Base-by-base conservation (phyloP, 1,140 invertebrate species). In the Amyelois transitella region DNA sequence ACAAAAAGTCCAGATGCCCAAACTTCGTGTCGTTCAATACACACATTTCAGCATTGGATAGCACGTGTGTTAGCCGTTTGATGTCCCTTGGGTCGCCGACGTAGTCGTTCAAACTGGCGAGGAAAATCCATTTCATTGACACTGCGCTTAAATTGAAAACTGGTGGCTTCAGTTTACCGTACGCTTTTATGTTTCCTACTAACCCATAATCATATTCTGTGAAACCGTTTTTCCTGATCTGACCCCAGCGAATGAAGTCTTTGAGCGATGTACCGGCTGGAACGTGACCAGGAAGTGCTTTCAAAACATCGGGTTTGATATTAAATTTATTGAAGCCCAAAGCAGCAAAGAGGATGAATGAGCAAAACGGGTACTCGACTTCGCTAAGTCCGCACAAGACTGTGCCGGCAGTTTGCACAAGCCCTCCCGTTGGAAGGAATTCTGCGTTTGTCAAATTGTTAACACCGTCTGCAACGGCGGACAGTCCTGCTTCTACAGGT, bases 211-310 rank as follows among this genome's bases (percentile, higher is more conserved):
- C 67, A 19, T 58, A 61, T 51, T 69, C 51, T 0, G 48, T 12
- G 45, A 72, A 66, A 53, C 90, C 89, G 44, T 88, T 88, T 57
- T 82, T 88, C 18, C 89, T 75, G 32, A 88, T 86, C 71, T 93
- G 92, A 0, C 88, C 89, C 64, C 89, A 92, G 60, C 92, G 91
- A 6, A 92, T 69, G 7, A 96, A 74, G 72, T 94, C 93, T 69
- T 91, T 90, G 0, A 90, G 87, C 0, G 94, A 94, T 10, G 93
- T 91, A 18, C 94, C 94, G 8, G 93, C 91, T 12, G 94, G 94
- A 19, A 90, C 88, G 69, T 95, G 93, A 1, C 90, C 88, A 14
- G 92, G 70, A 58, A 94, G 92, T 0, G 93, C 88, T 6, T 91
- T 90, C 3, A 93, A 64, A n/a, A 53, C 51, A 10, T 62, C 56